Evolutionary conservation across 2,113 vertebrate genomes (phyloP).

Genomic region (Columbina picui): DNA sequence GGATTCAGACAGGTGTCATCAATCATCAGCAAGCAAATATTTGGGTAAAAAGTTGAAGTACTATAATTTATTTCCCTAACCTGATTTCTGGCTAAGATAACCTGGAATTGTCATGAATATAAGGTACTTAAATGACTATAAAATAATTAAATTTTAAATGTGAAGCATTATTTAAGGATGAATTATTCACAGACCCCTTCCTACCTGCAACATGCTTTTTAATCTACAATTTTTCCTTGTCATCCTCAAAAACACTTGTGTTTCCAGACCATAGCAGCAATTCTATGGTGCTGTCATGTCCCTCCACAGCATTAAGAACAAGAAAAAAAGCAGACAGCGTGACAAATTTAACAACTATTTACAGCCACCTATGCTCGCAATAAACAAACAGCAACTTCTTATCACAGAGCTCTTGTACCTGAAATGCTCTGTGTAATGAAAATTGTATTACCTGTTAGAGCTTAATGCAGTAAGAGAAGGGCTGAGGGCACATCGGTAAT

Average conservation of each 20-base stretch:
- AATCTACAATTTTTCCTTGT: neutral
- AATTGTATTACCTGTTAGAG: neutral
- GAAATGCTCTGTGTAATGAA: neutral
- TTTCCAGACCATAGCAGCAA: neutral
- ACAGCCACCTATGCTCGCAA: neutral
- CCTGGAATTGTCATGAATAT: neutral
- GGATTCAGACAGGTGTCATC: neutral
- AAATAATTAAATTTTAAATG: neutral
- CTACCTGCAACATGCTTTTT: neutral
- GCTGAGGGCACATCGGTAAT: neutral
- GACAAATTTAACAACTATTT: slow-evolving; percentile 27
- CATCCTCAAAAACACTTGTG: neutral
- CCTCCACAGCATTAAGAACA: neutral
- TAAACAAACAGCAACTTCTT: neutral
- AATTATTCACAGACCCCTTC: slow-evolving; percentile 16
- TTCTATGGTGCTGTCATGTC: neutral
- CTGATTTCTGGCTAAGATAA: neutral
- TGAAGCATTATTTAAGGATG: neutral
- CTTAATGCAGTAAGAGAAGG: neutral
- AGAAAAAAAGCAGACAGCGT: neutral
- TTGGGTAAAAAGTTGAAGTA: slow-evolving; percentile 22
- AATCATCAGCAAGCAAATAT: slow-evolving; percentile 20
- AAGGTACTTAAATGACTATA: neutral
- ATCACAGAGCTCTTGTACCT: neutral
- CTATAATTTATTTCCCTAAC: neutral